Evolutionary conservation across 1,140 invertebrate genomes (phyloP), one percentile per base, ranked within the genome.

Genomic region (Riptortus pedestris): DNA sequence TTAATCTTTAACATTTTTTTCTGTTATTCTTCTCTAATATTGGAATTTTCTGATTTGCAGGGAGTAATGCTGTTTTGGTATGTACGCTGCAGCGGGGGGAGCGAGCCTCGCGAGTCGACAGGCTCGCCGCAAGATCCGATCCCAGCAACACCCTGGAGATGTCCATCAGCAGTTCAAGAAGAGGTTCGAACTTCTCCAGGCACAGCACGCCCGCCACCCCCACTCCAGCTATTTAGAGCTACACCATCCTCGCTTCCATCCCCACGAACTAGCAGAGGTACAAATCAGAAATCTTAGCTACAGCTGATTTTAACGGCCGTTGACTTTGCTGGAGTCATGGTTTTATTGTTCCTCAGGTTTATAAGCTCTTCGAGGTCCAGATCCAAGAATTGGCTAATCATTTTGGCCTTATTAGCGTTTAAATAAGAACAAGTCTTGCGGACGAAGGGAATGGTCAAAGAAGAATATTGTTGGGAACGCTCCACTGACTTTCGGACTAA

Each of bases 51-150:
- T 1, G 2, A 9, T 1, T 59, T 59, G 28, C 57, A 59, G 57
- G 28, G 57, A n/a, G 52, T 26, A 27, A 59, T 59, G 57, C 31
- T 26, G 22, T 16, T 29, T 12, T 11, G 57, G 57, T 31, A 86
- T 86, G 84, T 86, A 85, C 78, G 84, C 84, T 71, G 84, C 84
- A 70, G 84, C 84, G 71, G 84, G 84, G 70, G 84, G 84, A 72
- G 83, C 84, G 68, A 84, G 82, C 69, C 76, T 85, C 72, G 84
- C 83, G 71, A 83, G 83, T 72, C 80, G 84, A 69, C 83, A 85
- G 73, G 83, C 80, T 20, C 77, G 81, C 24, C 66, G 70, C 31
- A 72, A 72, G 22, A 67, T 68, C 60, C 65, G 67, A 18, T 69
- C 69, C 22, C 67, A 70, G 55, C 70, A 72, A 51, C 65, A 64